Conservation (phyloP, 2,888 invertebrate genomes). For the Sylvicola fuscatus region DNA sequence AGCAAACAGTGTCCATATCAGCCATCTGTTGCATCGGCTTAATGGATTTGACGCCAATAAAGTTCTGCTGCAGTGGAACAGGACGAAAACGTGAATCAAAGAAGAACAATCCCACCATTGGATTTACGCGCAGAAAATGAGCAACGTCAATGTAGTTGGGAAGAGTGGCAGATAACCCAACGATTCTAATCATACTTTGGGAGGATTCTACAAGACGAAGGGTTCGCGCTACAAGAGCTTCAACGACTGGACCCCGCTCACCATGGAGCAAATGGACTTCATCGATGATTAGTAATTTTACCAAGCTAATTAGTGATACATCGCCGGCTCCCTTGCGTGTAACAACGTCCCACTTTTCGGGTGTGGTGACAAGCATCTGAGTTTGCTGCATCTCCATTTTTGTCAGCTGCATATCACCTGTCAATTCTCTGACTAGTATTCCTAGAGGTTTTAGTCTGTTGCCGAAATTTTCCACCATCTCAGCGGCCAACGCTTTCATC, state of each 20-base stretch:
- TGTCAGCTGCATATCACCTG: slow-evolving; percentile 95
- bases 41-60: slow-evolving; percentile 63
- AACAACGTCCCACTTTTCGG: slow-evolving; percentile 99
- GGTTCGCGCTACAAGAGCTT: slow-evolving; percentile 90
- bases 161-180: slow-evolving; percentile 90
- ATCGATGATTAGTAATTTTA: slow-evolving; percentile 86
- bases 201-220: slow-evolving; percentile 78
- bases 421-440: slow-evolving; percentile 74
- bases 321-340: slow-evolving; percentile 87
- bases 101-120: slow-evolving; percentile 76
- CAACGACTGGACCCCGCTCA: slow-evolving; percentile 92
- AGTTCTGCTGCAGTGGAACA: slow-evolving; percentile 81
- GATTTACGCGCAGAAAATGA: slow-evolving; percentile 82
- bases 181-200: slow-evolving; percentile 89
- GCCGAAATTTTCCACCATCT: slow-evolving; percentile 92
- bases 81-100: slow-evolving; percentile 90
- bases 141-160: slow-evolving; percentile 97
- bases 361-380: slow-evolving; percentile 95
- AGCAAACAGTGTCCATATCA: slow-evolving; percentile 82
- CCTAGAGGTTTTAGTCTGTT: slow-evolving; percentile 56
- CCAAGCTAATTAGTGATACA: slow-evolving; percentile 70
- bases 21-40: slow-evolving; percentile 38
- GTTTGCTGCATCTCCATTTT: slow-evolving; percentile 87
- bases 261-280: slow-evolving; percentile 95
- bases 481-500: slow-evolving; percentile 97